These are phyloP conservation scores for Schizaphis graminum DNA, from an alignment of 2,888 invertebrate genomes.

Conservation along the genomic window DNA sequence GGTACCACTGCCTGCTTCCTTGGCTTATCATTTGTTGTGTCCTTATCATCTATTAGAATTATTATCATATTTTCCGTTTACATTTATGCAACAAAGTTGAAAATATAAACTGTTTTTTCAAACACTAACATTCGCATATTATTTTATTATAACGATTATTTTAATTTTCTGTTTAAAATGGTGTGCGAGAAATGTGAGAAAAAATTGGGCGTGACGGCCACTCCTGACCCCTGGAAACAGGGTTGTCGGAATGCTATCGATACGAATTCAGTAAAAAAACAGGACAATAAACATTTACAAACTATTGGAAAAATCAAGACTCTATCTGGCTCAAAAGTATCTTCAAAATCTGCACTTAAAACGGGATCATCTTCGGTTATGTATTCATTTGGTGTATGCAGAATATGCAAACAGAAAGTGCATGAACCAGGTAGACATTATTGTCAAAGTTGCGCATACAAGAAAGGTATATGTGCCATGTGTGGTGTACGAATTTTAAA, in stretches of 20 bases:
- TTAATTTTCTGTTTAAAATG: slow-evolving; percentile 74
- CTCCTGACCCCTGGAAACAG: slow-evolving; percentile 96
- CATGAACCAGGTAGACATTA: slow-evolving; percentile 86
- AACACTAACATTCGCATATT: not conserved
- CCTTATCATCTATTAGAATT: not conserved
- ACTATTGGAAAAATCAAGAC: slow-evolving; percentile 53
- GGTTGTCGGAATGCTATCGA: slow-evolving; percentile 93
- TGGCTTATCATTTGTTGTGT: not conserved
- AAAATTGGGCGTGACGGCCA: slow-evolving; percentile 92
- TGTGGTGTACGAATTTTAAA: slow-evolving; percentile 96
- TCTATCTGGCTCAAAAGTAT: slow-evolving; percentile 14
- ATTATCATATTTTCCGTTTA: not conserved
- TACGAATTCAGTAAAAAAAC: slow-evolving; percentile 90
- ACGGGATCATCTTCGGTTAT: slow-evolving; percentile 88
- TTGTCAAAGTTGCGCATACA: slow-evolving; percentile 97
- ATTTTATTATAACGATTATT: not conserved
- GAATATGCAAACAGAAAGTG: slow-evolving; percentile 93
- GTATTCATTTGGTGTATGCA: slow-evolving; percentile 81
- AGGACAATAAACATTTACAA: slow-evolving; percentile 84
- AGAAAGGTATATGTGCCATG: slow-evolving; percentile 99
- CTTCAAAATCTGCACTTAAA: slow-evolving; percentile 84
- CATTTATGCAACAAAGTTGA: not conserved
- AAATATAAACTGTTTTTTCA: not conserved
- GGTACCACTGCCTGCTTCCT: slow-evolving; percentile 15
- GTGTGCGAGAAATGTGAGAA: slow-evolving; percentile 93